Evolutionary conservation across 1,140 invertebrate genomes (phyloP).

Genomic region (Antheraea mylitta): DNA sequence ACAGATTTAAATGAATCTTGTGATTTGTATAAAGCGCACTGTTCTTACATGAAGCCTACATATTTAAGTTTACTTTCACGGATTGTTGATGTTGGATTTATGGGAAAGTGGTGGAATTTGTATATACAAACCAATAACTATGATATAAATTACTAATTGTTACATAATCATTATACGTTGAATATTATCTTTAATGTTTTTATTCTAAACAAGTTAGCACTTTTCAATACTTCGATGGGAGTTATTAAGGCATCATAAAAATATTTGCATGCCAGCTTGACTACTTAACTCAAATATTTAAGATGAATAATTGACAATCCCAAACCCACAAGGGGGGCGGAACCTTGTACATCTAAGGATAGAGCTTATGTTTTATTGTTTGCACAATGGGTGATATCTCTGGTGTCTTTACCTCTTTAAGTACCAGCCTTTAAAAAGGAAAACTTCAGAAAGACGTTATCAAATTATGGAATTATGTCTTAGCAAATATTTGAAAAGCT

Average conservation of each 20-base stretch:
- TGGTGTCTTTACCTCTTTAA: too few species aligned
- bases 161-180: neutral
- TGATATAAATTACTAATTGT: conserved; percentile 82
- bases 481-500: too few species aligned
- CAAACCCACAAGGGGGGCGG: too few species aligned
- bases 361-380: too few species aligned
- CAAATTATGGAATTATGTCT: too few species aligned
- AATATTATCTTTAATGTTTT: neutral
- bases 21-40: conserved; percentile 85
- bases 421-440: too few species aligned
- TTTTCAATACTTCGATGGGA: neutral
- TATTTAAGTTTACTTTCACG: conserved; percentile 81
- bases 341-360: too few species aligned
- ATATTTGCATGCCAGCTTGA: conserved; percentile 31
- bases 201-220: too few species aligned
- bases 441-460: too few species aligned
- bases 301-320: too few species aligned
- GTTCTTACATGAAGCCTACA: conserved; percentile 84
- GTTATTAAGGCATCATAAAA: neutral
- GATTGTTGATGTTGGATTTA: conserved; percentile 89
- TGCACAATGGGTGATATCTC: too few species aligned
- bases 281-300: too few species aligned
- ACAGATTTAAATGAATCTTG: conserved; percentile 84
- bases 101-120: conserved; percentile 87
- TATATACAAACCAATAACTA: conserved; percentile 86